Base-by-base conservation (phyloP, 2,888 invertebrate genomes). In the Pachliopta kotzebuea region DNA sequence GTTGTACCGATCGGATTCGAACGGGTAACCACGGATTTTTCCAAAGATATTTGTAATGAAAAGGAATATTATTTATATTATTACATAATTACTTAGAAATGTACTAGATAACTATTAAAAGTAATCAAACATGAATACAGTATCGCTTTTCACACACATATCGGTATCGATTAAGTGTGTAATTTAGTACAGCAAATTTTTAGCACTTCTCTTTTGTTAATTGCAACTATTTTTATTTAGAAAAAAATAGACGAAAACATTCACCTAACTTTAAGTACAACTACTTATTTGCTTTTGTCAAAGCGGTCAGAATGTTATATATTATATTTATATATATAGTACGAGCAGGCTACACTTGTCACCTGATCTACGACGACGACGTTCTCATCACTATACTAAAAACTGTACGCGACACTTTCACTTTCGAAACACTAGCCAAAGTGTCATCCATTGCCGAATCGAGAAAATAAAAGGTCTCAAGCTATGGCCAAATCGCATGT, bases 1-100 rank as follows among this genome's bases (percentile, higher is more conserved):
- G 80, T 77, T 78, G 76, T 75, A 76, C 83, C 81, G 80, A 78
- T 84, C 83, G 81, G 80, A 79, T 83, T 83, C 79, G 78, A 81
- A 79, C 75, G 55, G 53, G 45, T 49, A 45, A 55, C 54, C 26
- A 45, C 57, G 49, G 20, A 18, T 26, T 54, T 59, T 54, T 49
- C 17, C 26, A 23, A 53, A 53, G 52, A 29, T 14, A 14, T 37
- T n/a, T 45, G n/a, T n/a, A 45, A 45, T n/a, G 3, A 45, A 45
- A n/a, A 45, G n/a, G 18, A 7, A 7, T n/a, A 7, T 6, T 45
- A 7, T n/a, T 18, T n/a, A n/a, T n/a, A 45, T n/a, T 4, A 18
- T 42, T 18, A 2, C 18, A 42, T 42, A 18, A 45, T 45, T 45
- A 45, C 42, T n/a, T n/a, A 45, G 18, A 45, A 45, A 0, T 45